Base-by-base conservation (phyloP, 2,888 invertebrate species). In the Drosophila koepferae region DNA sequence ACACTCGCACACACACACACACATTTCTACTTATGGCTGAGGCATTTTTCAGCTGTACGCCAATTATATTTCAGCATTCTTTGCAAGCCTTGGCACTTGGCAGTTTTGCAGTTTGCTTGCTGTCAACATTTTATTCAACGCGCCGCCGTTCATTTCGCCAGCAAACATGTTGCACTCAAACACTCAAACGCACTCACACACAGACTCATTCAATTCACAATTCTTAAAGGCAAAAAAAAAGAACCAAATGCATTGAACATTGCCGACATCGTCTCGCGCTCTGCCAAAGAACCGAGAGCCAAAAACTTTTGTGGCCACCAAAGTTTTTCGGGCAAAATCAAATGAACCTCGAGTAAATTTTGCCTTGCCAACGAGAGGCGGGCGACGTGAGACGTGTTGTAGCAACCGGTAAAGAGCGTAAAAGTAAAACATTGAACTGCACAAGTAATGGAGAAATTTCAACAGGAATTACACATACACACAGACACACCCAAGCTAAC, bases 371-470 rank as follows among this genome's bases (percentile, higher is more conserved):
- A 80, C 63, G 73, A 69, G 16, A n/a, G 28, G 28, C 34, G 20
- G 14, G 12, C 7, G n/a, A n/a, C 14, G 18, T 31, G 41, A 28
- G 20, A 53, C 34, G 43, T 18, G 43, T 5, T 28, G 5, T 43
- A 48, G 44, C 41, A 38, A 58, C 36, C 41, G 59, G 77, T 72
- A 77, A 64, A 63, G 62, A 84, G 72, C 84, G 71, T 63, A 66
- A 77, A 85, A 89, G 88, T 89, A 85, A 85, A 85, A 89, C 86
- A 85, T 89, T 89, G 77, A 86, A 86, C 86, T 90, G 89, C 72
- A 86, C 78, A 86, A 90, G 83, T 88, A 90, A 90, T 83, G 83
- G 82, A 81, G 86, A 79, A 82, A 83, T 79, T 89, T 86, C 84
- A 77, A 73, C 90, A 79, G 81, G 88, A 90, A 88, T 82, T 66